These are phyloP conservation scores for Nerophis lumbriciformis DNA, from an alignment of 2,113 vertebrate genomes.

Conservation along the genomic window DNA sequence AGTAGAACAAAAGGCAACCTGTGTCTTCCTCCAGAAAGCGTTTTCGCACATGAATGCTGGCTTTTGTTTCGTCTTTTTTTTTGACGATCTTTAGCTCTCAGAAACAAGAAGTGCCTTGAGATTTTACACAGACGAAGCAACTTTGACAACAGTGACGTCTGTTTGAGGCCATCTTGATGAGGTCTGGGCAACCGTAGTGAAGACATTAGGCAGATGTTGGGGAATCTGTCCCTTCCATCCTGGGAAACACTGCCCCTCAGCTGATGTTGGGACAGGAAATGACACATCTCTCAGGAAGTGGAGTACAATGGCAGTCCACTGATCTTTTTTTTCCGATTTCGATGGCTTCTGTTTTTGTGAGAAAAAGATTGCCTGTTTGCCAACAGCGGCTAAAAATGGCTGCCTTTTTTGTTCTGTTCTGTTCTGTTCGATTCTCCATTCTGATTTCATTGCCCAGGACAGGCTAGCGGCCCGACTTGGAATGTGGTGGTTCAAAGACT, in stretches of 20 bases:
- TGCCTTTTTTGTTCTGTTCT: slow-evolving; percentile 38
- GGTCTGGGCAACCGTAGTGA: slow-evolving; percentile 1
- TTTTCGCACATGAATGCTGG: slow-evolving; percentile 40
- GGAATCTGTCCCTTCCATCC: slow-evolving; percentile 22
- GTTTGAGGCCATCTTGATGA: slow-evolving; percentile 2
- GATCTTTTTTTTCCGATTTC: slow-evolving; percentile 57
- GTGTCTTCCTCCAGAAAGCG: slow-evolving; percentile 19
- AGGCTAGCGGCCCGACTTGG: slow-evolving; percentile 15
- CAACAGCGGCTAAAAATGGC: slow-evolving; percentile 47
- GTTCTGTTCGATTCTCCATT: slow-evolving; percentile 4
- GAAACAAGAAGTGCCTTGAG: slow-evolving; percentile 10
- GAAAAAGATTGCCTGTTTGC: slow-evolving; percentile 47
- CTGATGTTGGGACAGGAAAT: slow-evolving; percentile 53
- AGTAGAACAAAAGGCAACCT: slow-evolving; percentile 6
- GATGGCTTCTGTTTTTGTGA: slow-evolving; percentile 45
- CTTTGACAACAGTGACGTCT: neutral
- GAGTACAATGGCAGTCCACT: slow-evolving; percentile 61
- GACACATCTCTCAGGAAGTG: slow-evolving; percentile 56
- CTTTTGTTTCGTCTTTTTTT: slow-evolving; percentile 34
- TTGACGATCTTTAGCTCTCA: slow-evolving; percentile 18
- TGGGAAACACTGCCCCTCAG: slow-evolving; percentile 43
- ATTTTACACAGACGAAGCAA: slow-evolving; percentile 12
- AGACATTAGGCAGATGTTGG: slow-evolving; percentile 17
- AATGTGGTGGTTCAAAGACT: slow-evolving; percentile 33
- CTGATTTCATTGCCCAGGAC: slow-evolving; percentile 11